A percentile compares a stretch with the other conserved stretches of the same genome.
phyloP scores from a whole-genome alignment of 2,888 invertebrate species.

The Pardosa pseudoannulata region DNA sequence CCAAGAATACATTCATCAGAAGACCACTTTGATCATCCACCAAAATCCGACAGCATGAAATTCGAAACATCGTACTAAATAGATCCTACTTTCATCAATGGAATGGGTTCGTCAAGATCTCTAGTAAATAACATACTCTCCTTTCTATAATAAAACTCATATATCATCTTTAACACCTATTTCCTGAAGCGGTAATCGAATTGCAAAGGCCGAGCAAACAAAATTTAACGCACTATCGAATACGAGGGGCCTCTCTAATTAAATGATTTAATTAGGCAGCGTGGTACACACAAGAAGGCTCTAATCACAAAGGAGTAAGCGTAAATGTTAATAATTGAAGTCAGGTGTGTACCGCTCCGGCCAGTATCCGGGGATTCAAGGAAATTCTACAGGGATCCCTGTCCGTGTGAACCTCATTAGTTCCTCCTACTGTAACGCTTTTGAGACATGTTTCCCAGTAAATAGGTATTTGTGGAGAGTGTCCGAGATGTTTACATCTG shows the following conservation, averaged over 20 bases:
- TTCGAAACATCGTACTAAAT: too few relatives aligned
- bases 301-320: conserved; percentile 9
- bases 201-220: not conserved
- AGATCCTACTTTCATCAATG: too few relatives aligned
- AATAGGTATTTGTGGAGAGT: not conserved
- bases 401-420: not conserved
- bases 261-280: conserved; percentile 6
- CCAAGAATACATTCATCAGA: too few relatives aligned
- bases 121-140: not conserved
- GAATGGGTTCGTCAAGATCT: not conserved
- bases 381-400: not conserved
- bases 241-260: not conserved
- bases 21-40: too few relatives aligned
- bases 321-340: conserved; percentile 15
- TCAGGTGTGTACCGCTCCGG: not conserved
- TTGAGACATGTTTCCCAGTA: not conserved
- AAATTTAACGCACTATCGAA: conserved; percentile 10
- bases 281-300: not conserved
- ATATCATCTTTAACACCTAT: conserved; percentile 2
- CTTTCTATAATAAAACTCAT: not conserved
- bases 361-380: not conserved
- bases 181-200: not conserved
- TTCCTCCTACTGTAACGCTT: not conserved
- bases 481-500: not conserved
- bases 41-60: too few relatives aligned